A percentile compares a stretch with the other conserved stretches of the same genome.
Conservation (phyloP, 2,888 invertebrate genomes). For the Dryomyza anilis region DNA sequence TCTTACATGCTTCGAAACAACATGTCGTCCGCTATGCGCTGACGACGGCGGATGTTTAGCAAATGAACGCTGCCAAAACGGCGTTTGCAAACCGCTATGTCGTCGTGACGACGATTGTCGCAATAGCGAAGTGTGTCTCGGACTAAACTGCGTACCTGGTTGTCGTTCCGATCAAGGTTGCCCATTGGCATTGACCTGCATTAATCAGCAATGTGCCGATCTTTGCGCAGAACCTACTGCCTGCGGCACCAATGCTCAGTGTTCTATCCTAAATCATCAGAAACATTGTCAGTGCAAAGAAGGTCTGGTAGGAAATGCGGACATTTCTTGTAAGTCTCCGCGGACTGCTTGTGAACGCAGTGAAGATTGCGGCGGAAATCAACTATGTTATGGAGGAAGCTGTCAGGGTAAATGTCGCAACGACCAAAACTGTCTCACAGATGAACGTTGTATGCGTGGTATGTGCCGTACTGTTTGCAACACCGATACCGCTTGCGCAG, state of each 20-base stretch:
- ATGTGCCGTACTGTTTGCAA: constrained; percentile 86
- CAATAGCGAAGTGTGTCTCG: constrained; percentile 85
- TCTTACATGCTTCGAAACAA: constrained; percentile 74
- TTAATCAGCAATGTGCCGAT: constrained; percentile 79
- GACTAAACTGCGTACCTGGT: constrained; percentile 77
- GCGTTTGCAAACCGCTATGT: constrained; percentile 84
- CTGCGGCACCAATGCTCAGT: constrained; percentile 83
- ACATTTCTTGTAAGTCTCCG: constrained; percentile 73
- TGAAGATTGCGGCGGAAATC: constrained; percentile 72
- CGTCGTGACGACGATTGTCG: constrained; percentile 85
- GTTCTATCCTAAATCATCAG: constrained; percentile 72
- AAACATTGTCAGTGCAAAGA: constrained; percentile 77
- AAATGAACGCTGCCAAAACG: constrained; percentile 72
- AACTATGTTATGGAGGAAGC: constrained; percentile 77
- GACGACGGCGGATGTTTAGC: constrained; percentile 76
- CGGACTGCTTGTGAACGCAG: constrained; percentile 69
- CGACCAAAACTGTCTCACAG: constrained; percentile 80
- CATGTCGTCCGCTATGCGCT: constrained; percentile 80
- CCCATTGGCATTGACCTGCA: constrained; percentile 72
- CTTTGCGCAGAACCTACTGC: constrained; percentile 77
- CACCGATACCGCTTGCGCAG: constrained; percentile 79
- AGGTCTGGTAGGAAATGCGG: constrained; percentile 76
- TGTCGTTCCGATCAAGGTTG: constrained; percentile 84
- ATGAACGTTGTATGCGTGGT: constrained; percentile 84
- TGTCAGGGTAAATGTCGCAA: constrained; percentile 81